These are phyloP conservation scores for Plecturocebus donacophilus DNA, from an alignment of 2,113 vertebrate genomes.

Conservation along the genomic window DNA sequence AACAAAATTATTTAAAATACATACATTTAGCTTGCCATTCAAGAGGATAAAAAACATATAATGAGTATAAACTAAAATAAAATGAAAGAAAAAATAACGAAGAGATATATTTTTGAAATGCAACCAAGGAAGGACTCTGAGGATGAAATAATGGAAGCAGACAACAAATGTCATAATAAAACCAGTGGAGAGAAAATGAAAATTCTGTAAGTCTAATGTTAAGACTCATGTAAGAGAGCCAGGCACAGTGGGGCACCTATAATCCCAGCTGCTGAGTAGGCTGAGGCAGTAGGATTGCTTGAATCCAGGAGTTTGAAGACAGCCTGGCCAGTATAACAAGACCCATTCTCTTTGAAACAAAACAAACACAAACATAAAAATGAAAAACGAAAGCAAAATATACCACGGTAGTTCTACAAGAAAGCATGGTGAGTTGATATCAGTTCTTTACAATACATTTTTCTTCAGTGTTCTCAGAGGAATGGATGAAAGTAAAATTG, in stretches of 20 bases:
- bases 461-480: neutral
- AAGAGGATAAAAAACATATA: neutral
- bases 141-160: neutral
- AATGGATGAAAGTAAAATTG: constrained; percentile 20
- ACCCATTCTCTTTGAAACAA: neutral
- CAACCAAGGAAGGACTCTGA: neutral
- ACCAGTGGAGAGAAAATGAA: neutral
- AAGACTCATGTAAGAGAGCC: neutral
- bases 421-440: neutral
- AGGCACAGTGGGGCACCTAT: neutral
- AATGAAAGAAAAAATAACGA: neutral
- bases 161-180: neutral
- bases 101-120: neutral
- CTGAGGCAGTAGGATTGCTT: neutral
- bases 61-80: constrained; percentile 26
- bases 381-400: too few relatives aligned
- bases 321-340: neutral
- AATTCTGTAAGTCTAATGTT: neutral
- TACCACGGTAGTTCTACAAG: neutral
- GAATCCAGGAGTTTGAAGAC: neutral
- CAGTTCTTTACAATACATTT: neutral
- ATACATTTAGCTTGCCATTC: neutral
- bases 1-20: neutral
- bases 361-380: neutral
- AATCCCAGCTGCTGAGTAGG: neutral